A percentile compares a stretch with the other conserved stretches of the same genome.
These are phyloP conservation scores for Hermaeophaga mercurialis DNA, from an alignment of 2,888 invertebrate species.

Conservation along the genomic window DNA sequence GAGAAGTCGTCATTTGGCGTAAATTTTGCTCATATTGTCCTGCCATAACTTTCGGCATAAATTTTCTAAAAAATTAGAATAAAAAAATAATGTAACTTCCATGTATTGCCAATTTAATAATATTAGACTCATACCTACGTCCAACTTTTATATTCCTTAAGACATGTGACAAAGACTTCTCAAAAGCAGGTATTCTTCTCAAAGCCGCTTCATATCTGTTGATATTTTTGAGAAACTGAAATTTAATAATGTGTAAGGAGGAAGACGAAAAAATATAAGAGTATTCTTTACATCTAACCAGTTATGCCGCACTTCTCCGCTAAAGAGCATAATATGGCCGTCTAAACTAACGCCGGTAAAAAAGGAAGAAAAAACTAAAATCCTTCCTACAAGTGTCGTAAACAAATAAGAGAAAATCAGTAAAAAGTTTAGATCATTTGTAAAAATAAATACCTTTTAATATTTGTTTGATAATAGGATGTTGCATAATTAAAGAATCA, in stretches of 20 bases:
- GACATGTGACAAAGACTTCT: constrained; percentile 82
- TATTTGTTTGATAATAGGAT: constrained; percentile 71
- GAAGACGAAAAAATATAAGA: background rate
- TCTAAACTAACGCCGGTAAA: constrained; percentile 91
- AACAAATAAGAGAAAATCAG: background rate
- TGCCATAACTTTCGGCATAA: constrained; percentile 89
- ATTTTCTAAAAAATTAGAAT: constrained; percentile 68
- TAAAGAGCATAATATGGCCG: constrained; percentile 88
- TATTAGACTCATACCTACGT: constrained; percentile 71
- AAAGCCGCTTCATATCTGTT: constrained; percentile 75
- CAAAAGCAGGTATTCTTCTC: constrained; percentile 78
- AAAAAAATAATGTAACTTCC: too few species aligned
- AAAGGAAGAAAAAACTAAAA: constrained; percentile 84
- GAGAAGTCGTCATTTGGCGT: constrained; percentile 80
- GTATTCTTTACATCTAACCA: constrained; percentile 82
- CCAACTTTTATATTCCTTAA: constrained; percentile 83
- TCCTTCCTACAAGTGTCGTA: constrained; percentile 74
- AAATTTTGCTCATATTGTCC: constrained; percentile 84
- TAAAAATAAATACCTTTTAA: constrained; percentile 62
- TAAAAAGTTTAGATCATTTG: background rate
- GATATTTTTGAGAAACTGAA: constrained; percentile 82
- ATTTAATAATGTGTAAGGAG: constrained; percentile 25
- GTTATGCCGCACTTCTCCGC: constrained; percentile 90
- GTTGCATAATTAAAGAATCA: constrained; percentile 74
- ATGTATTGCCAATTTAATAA: too few species aligned